phyloP scores from a whole-genome alignment of 2,797 vertebrate genomes.

The Tinamus major region DNA sequence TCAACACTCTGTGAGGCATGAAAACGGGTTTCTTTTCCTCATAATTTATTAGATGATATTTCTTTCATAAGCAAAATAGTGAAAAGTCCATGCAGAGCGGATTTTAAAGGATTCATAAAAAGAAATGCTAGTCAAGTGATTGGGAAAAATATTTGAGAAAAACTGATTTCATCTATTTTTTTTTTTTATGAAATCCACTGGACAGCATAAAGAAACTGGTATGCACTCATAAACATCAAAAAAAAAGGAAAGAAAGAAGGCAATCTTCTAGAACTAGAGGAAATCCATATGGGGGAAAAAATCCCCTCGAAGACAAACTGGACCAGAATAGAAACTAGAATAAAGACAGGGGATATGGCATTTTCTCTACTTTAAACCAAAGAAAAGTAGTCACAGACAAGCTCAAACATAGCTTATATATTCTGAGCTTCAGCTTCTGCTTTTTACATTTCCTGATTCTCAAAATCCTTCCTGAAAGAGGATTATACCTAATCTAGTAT shows the following conservation, averaged over 20 bases:
- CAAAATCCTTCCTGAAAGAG: neutral
- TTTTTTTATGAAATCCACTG: neutral
- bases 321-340: neutral
- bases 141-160: neutral
- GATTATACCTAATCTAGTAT: neutral
- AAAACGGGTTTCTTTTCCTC: neutral
- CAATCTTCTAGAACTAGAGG: neutral
- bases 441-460: neutral
- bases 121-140: neutral
- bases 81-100: neutral
- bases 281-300: fast-evolving
- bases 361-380: neutral
- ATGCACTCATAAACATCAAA: neutral
- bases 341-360: fast-evolving
- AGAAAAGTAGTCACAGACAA: neutral
- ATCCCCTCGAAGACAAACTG: neutral
- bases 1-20: neutral
- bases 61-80: neutral
- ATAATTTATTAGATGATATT: neutral
- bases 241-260: neutral
- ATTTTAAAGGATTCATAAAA: neutral
- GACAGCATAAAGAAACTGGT: neutral
- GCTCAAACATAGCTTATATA: neutral
- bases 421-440: neutral
- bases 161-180: neutral